Conservation (phyloP, 2,888 invertebrate species). For the Pseudeuparius sepicola region DNA sequence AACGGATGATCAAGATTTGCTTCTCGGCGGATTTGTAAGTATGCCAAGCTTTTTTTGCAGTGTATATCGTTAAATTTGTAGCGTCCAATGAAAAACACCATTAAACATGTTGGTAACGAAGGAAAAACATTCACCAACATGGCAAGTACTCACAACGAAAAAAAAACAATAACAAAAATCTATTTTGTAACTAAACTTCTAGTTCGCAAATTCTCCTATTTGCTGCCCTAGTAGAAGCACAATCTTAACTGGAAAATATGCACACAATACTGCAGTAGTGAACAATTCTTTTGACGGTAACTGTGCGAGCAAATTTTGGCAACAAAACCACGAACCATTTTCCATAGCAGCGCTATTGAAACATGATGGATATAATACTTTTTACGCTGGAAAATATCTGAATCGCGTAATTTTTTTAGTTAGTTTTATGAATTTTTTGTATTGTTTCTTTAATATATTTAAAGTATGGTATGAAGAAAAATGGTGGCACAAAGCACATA, state of each 20-base stretch:
- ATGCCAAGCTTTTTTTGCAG: too few relatives aligned
- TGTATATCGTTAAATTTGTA: slow-evolving; percentile 37
- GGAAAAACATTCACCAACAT: slow-evolving; percentile 66
- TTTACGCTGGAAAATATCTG: slow-evolving; percentile 90
- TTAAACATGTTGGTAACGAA: slow-evolving; percentile 48
- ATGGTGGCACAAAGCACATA: slow-evolving; percentile 54
- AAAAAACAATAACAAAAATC: background rate
- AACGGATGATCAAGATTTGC: slow-evolving; percentile 78
- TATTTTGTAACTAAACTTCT: slow-evolving; percentile 22
- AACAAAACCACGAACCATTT: slow-evolving; percentile 47
- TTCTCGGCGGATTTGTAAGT: slow-evolving; percentile 68
- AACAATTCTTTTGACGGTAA: slow-evolving; percentile 75
- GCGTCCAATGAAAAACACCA: slow-evolving; percentile 58
- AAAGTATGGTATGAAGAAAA: slow-evolving; percentile 30
- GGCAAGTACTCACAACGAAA: too few relatives aligned
- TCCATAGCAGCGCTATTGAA: slow-evolving; percentile 63
- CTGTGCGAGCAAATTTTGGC: slow-evolving; percentile 65
- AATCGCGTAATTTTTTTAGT: slow-evolving; percentile 72
- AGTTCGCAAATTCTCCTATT: slow-evolving; percentile 78
- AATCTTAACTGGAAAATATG: slow-evolving; percentile 72
- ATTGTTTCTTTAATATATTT: slow-evolving; percentile 49
- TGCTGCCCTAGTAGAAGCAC: slow-evolving; percentile 89
- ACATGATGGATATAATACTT: slow-evolving; percentile 60
- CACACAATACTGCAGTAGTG: slow-evolving; percentile 67
- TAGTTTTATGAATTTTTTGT: too few relatives aligned